These are phyloP conservation scores for Novumbra hubbsi DNA, from an alignment of 2,797 vertebrate species.

Conservation along the genomic window DNA sequence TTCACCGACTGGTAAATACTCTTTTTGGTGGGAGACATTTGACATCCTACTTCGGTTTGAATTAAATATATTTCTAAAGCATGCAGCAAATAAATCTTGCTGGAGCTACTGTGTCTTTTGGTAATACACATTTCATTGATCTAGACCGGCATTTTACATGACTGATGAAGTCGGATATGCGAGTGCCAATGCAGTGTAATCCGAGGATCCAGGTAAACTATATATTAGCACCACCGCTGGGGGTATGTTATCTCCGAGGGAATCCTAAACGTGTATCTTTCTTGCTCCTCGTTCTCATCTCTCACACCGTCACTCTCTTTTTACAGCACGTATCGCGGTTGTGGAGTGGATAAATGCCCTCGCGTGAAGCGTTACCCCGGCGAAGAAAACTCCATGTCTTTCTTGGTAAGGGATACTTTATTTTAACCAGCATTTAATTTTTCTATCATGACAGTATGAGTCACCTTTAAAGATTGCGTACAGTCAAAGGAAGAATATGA, in stretches of 20 bases:
- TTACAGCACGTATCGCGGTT: constrained; percentile 47
- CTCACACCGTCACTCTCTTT: constrained; percentile 26
- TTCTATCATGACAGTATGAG: neutral
- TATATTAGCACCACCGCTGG: neutral
- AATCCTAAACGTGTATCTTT: neutral
- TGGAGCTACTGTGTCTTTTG: neutral
- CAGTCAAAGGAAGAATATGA: neutral
- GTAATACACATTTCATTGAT: neutral
- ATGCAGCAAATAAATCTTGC: neutral
- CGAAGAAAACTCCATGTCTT: constrained; percentile 92
- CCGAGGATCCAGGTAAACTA: constrained; percentile 46
- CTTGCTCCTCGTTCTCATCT: neutral
- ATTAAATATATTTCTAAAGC: neutral
- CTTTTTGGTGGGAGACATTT: neutral
- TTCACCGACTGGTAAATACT: neutral
- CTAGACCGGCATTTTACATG: constrained; percentile 5
- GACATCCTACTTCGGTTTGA: neutral
- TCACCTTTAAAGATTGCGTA: neutral
- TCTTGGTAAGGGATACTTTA: constrained; percentile 86
- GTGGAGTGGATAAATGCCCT: constrained; percentile 76
- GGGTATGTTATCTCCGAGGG: neutral
- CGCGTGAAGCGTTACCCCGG: constrained; percentile 59
- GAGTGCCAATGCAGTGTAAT: constrained; percentile 29
- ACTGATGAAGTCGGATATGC: neutral
- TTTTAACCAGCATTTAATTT: constrained; percentile 3